Conservation (phyloP, 2,888 invertebrate genomes). For the Torymus auratus region DNA sequence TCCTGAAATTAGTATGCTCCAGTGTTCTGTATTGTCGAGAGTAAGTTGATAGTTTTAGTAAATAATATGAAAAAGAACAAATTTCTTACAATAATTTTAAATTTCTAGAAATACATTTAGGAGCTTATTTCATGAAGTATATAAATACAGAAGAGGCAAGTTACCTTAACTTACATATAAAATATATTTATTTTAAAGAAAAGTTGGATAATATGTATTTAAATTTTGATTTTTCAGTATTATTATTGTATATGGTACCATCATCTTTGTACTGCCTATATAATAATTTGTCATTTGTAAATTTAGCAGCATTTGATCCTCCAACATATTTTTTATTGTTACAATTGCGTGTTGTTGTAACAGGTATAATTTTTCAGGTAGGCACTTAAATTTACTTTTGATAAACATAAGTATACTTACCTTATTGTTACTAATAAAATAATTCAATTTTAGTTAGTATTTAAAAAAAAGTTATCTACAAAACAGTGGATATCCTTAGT, state of each 20-base stretch:
- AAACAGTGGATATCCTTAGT: constrained; percentile 94
- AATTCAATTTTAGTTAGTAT: constrained; percentile 84
- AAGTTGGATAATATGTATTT: constrained; percentile 37
- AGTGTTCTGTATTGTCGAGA: constrained; percentile 84
- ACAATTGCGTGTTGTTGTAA: constrained; percentile 94
- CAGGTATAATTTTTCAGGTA: constrained; percentile 95
- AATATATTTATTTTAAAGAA: constrained; percentile 7
- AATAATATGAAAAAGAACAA: constrained; percentile 5
- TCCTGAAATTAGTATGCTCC: constrained; percentile 88
- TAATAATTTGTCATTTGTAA: constrained; percentile 95
- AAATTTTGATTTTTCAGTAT: constrained; percentile 79
- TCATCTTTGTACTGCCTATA: constrained; percentile 94
- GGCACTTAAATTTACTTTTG: constrained; percentile 58
- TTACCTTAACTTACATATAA: constrained; percentile 64
- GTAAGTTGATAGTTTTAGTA: constrained; percentile 76
- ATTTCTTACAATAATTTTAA: constrained; percentile 45
- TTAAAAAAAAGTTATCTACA: constrained; percentile 87
- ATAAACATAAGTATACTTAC: constrained; percentile 34
- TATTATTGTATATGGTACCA: constrained; percentile 92
- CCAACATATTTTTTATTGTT: constrained; percentile 94
- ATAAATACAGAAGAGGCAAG: constrained; percentile 69
- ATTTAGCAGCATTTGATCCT: constrained; percentile 93
- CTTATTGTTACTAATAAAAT: constrained; percentile 43
- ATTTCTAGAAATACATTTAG: constrained; percentile 45
- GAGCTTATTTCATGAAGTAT: constrained; percentile 63